Evolutionary conservation across 2,888 invertebrate genomes (phyloP), one percentile per base, ranked within the genome.

Genomic region (Drosophila nigricruria): DNA sequence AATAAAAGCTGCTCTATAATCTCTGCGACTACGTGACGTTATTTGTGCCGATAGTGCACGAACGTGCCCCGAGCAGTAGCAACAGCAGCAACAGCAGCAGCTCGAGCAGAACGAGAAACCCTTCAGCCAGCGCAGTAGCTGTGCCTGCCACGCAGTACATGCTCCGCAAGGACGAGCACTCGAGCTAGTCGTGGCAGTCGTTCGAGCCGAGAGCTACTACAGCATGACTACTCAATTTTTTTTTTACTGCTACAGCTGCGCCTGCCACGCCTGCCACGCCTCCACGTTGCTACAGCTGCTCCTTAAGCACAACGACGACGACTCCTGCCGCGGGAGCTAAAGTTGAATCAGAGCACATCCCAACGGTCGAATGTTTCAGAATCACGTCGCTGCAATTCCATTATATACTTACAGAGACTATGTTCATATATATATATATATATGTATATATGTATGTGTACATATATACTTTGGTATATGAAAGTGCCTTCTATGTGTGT

Each of bases 1-100:
- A 90, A 90, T 90, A 90, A 90, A 89, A 89, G 82, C 88, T 88
- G 89, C 90, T 90, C 91, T 90, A 91, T 92, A 92, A 92, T 92
- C 92, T 91, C 90, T 92, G 92, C 92, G 89, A 82, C 87, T 91
- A 92, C 92, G 92, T 92, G 92, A 92, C 91, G 91, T 91, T 92
- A 92, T 92, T 90, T 91, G 90, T 90, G 88, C 91, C 91, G 90
- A 90, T 91, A 91, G 88, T 90, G 89, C 81, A 90, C 77, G 90
- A 87, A 91, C 91, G 91, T 91, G 77, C 90, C 75, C 73, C 82
- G 89, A 84, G 85, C 70, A 32, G 47, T 5, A 12, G 45, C 16
- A 45, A 6, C 14, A 25, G 23, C 43, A 43, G 23, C 16, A 8
- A 16, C 16, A 14, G 20, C 10, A 12, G 61, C 58, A 50, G 58